phyloP scores from a whole-genome alignment of 2,113 vertebrate genomes.

The Chamaea fasciata region DNA sequence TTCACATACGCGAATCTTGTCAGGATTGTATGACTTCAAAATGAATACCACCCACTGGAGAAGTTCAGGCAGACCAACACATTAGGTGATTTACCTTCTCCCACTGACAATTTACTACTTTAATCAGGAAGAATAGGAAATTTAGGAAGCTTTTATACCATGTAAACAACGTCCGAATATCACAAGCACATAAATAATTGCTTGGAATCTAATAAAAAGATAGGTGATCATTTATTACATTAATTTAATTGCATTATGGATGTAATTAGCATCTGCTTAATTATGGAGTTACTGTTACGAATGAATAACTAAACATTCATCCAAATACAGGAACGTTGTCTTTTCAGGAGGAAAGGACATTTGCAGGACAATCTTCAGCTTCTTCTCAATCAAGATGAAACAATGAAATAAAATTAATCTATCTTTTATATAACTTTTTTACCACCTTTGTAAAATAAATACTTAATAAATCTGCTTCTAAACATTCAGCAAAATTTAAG shows the following conservation, averaged over 20 bases:
- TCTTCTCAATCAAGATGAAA: neutral
- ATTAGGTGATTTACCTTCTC: neutral
- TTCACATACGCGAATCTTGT: slow-evolving; percentile 17
- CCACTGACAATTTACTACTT: neutral
- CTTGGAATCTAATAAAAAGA: neutral
- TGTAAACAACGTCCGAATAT: neutral
- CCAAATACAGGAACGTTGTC: neutral
- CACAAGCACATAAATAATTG: neutral
- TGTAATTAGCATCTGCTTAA: neutral
- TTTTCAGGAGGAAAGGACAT: neutral
- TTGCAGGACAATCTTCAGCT: neutral
- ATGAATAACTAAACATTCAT: neutral
- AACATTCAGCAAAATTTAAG: neutral
- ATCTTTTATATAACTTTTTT: neutral
- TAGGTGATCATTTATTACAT: neutral
- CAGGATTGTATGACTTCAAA: neutral
- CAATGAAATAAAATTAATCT: neutral
- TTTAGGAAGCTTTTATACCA: neutral
- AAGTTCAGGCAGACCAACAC: neutral
- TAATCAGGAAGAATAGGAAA: neutral
- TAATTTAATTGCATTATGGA: neutral
- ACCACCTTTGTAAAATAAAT: neutral
- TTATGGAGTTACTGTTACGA: neutral
- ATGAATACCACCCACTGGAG: neutral
- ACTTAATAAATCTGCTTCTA: neutral